phyloP scores from a whole-genome alignment of 2,113 vertebrate species.

The Lampris megalopsis region DNA sequence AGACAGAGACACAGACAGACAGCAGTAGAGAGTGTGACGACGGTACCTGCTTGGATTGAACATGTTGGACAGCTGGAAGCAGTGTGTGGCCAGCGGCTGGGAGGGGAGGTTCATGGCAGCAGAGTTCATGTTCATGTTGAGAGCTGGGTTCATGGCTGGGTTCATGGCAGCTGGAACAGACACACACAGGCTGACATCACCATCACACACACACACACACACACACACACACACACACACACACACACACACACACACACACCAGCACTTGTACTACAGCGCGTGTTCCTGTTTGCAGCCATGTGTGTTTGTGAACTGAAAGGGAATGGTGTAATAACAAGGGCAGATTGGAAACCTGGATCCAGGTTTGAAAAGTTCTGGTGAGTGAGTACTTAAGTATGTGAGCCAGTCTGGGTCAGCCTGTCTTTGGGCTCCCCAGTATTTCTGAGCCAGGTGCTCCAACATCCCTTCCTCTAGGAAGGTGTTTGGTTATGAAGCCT shows the following conservation, averaged over 20 bases:
- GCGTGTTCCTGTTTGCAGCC: neutral
- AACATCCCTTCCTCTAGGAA: too few relatives aligned
- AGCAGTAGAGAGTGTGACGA: neutral
- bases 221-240: neutral
- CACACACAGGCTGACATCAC: neutral
- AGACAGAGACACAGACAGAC: neutral
- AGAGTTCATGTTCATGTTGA: constrained; percentile 77
- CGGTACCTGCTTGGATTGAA: constrained; percentile 92
- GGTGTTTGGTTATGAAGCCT: too few relatives aligned
- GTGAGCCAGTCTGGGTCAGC: too few relatives aligned
- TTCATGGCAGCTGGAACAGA: constrained; percentile 71
- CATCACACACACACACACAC: neutral
- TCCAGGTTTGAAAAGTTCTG: too few relatives aligned
- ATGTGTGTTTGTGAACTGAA: neutral
- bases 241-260: too few relatives aligned
- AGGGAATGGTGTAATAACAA: too few relatives aligned
- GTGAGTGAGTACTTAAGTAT: too few relatives aligned
- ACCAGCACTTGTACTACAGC: neutral
- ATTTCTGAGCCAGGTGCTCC: too few relatives aligned
- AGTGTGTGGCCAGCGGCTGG: constrained; percentile 93
- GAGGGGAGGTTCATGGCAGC: constrained; percentile 82
- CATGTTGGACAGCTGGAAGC: constrained; percentile 98
- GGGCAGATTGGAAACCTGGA: too few relatives aligned
- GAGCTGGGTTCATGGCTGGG: constrained; percentile 76
- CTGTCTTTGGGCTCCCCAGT: too few relatives aligned